These are phyloP conservation scores for Litoditis marina DNA, from an alignment of 2,888 invertebrate species.

Conservation along the genomic window DNA sequence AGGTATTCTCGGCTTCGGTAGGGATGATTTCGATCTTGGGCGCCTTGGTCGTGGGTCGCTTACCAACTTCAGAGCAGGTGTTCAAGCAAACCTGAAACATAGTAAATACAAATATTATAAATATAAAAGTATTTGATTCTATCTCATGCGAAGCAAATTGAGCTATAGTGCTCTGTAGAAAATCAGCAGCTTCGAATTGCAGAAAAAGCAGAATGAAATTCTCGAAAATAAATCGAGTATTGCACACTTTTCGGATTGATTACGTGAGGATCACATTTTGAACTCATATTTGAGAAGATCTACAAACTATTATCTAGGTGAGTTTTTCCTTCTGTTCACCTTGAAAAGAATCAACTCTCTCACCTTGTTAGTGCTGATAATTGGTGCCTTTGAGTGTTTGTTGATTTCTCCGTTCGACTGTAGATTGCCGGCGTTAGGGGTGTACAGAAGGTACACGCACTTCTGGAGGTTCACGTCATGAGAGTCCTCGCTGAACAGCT, in stretches of 20 bases:
- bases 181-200: too few species aligned
- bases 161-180: too few species aligned
- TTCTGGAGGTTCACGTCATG: conserved; percentile 49
- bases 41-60: background rate
- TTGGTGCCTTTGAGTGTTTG: conserved; percentile 55
- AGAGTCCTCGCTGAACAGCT: conserved; percentile 44
- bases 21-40: background rate
- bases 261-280: background rate
- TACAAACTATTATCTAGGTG: background rate
- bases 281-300: background rate
- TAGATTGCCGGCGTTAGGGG: conserved; percentile 53
- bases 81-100: conserved; percentile 19
- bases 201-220: too few species aligned
- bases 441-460: conserved; percentile 57
- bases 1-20: conserved; percentile 7
- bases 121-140: background rate
- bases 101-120: background rate
- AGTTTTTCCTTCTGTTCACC: background rate
- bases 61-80: conserved; percentile 13
- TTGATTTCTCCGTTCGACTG: conserved; percentile 52
- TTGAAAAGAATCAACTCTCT: too few species aligned
- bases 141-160: too few species aligned
- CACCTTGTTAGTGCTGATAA: conserved; percentile 38
- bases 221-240: too few species aligned
- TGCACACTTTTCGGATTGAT: too few species aligned